A percentile compares a stretch with the other conserved stretches of the same genome.
Conservation (phyloP, 2,113 vertebrate genomes). For the Felis catus region F.catus_Fca126_mat1.0 CM031411.1:27626001-27626500, state of each 20-base stretch:
- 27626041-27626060: not conserved
- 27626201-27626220: not conserved
- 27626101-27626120: not conserved
- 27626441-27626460: too few relatives aligned
- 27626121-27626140: not conserved
- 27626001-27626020: not conserved
- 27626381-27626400: too few relatives aligned
- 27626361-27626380: too few relatives aligned
- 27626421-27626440: too few relatives aligned
- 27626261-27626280: not conserved
- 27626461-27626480: too few relatives aligned
- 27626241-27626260: not conserved
- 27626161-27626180: not conserved
- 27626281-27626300: not conserved
- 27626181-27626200: not conserved
- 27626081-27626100: not conserved
- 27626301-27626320: too few relatives aligned
- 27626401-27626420: too few relatives aligned
- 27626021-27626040: not conserved
- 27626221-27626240: too few relatives aligned
- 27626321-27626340: too few relatives aligned
- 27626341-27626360: too few relatives aligned
- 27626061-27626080: not conserved
- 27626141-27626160: not conserved
- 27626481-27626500: too few relatives aligned